Evolutionary conservation across 1,140 invertebrate genomes (phyloP).

Genomic region (Heliconius congener): DNA sequence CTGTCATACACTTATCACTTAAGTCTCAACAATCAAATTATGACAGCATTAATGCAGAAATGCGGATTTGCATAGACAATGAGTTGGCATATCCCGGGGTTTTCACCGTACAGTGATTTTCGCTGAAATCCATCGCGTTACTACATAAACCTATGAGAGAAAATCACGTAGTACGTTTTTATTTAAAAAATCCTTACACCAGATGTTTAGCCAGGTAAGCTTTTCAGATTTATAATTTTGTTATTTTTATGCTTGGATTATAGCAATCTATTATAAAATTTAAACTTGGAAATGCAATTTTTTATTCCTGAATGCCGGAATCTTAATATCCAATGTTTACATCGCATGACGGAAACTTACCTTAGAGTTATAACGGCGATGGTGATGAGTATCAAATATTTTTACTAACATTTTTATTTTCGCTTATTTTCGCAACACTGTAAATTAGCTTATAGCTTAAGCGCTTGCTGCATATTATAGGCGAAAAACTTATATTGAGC

Average conservation of each 20-base stretch:
- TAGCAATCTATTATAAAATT: not conserved
- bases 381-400: not conserved
- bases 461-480: constrained; percentile 52
- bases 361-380: not conserved
- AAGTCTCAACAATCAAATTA: constrained; percentile 49
- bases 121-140: constrained; percentile 53
- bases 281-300: not conserved
- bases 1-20: constrained; percentile 20
- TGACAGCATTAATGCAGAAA: constrained; percentile 51
- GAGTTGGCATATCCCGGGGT: constrained; percentile 52
- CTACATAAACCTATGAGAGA: constrained; percentile 19
- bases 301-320: not conserved
- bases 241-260: not conserved
- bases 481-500: constrained; percentile 56
- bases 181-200: constrained; percentile 1
- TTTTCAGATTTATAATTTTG: not conserved
- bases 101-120: constrained; percentile 56
- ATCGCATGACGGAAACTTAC: not conserved
- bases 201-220: not conserved
- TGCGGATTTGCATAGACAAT: constrained; percentile 71
- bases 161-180: constrained; percentile 16
- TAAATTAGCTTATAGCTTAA: constrained; percentile 18
- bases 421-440: not conserved
- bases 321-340: not conserved
- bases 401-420: not conserved